phyloP scores from a whole-genome alignment of 2,113 vertebrate species.

The Elephantulus edwardii region DNA sequence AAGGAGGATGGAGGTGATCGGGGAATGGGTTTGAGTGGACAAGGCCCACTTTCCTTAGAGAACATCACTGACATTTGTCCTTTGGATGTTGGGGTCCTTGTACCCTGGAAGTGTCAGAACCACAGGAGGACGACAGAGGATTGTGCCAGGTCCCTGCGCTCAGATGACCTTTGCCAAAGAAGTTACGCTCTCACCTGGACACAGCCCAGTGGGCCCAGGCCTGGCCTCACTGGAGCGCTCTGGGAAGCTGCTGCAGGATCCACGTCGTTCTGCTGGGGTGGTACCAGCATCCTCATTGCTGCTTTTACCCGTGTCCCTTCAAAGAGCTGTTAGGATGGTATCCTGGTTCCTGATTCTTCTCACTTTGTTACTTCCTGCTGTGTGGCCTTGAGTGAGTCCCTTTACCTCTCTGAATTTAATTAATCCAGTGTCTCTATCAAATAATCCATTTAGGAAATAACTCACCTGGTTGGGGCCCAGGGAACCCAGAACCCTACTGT shows the following conservation, averaged over 20 bases:
- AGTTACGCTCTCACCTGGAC: neutral
- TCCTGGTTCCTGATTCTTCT: fast-evolving
- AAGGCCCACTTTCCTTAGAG: neutral
- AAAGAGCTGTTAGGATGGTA: neutral
- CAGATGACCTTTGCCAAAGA: neutral
- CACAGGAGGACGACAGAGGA: neutral
- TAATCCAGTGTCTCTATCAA: fast-evolving
- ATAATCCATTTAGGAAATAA: neutral
- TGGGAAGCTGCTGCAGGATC: too few relatives aligned
- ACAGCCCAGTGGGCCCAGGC: too few relatives aligned
- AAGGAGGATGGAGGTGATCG: neutral
- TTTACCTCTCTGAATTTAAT: neutral
- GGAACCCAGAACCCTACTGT: neutral
- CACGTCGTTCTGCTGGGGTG: neutral
- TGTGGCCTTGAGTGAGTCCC: neutral
- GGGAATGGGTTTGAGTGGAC: neutral
- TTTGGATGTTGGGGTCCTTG: neutral
- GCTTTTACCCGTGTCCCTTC: neutral
- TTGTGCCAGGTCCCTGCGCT: neutral
- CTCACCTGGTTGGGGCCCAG: neutral
- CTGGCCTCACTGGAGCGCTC: too few relatives aligned
- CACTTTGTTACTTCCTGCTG: neutral
- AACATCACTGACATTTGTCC: neutral
- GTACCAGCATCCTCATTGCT: neutral
- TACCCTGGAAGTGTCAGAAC: neutral